A percentile compares a stretch with the other conserved stretches of the same genome.
Evolutionary conservation across 2,113 vertebrate genomes (phyloP).

Genomic region (Pedionomus torquatus): DNA sequence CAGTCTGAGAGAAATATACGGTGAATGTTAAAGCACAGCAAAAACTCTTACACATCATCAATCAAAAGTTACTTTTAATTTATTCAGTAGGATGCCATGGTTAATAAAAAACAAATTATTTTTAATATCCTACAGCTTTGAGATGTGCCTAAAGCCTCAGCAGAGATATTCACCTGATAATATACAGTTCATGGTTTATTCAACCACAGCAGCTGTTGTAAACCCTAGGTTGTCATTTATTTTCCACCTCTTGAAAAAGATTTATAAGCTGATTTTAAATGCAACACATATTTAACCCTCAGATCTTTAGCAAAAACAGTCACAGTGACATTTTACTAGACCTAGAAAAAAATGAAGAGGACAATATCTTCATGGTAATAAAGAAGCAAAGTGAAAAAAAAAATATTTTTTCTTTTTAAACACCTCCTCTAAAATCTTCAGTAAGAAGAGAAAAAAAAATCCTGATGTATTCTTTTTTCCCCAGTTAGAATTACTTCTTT

Average conservation of each 20-base stretch:
- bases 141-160: conserved; percentile 29
- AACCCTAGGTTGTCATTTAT: conserved; percentile 40
- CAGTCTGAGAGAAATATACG: background rate
- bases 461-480: background rate
- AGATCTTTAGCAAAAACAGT: conserved; percentile 28
- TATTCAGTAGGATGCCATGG: conserved; percentile 20
- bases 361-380: background rate
- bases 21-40: conserved; percentile 5
- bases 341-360: background rate
- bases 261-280: conserved; percentile 53
- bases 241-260: conserved; percentile 57
- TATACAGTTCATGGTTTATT: conserved; percentile 69
- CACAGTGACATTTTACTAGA: background rate
- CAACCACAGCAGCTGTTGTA: conserved; percentile 46
- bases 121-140: conserved; percentile 45
- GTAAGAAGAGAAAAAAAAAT: background rate
- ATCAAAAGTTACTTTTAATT: conserved; percentile 57
- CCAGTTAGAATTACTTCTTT: background rate
- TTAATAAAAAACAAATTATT: conserved; percentile 61
- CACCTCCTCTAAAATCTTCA: background rate
- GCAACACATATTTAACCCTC: conserved; percentile 19
- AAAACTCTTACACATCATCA: background rate
- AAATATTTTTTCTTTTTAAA: background rate
- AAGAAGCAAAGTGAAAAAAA: background rate
- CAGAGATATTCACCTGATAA: conserved; percentile 27